Evolutionary conservation across 1,140 invertebrate species (phyloP), one percentile per base, ranked within the genome.

Genomic region (Wasmannia auropunctata): DNA sequence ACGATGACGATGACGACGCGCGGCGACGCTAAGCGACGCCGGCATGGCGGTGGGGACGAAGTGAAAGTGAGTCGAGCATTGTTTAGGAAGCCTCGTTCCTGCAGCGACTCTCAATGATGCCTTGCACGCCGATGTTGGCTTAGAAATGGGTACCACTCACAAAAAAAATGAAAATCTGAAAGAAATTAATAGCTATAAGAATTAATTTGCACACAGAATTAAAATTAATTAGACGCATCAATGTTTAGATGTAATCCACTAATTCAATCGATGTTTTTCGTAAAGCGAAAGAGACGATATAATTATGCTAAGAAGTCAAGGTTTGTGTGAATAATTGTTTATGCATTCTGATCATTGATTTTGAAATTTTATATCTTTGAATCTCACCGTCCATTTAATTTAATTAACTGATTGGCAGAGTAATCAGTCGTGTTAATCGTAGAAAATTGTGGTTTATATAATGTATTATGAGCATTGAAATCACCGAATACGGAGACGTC

Each of bases 31-130:
- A 85, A 86, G 81, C 75, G 49, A 86, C 49, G 79, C 51, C 25
- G 37, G 11, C 19, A 28, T 10, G 75, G 31, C 75, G 25, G 89
- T 90, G 92, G 91, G 91, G 91, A 91, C 91, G 85, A 95, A 95
- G 95, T 95, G 94, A 95, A 95, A 95, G 94, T 95, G 92, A 95
- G 92, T 92, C 92, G 91, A 92, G 94, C 89, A 95, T 95, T 95
- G 95, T 95, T 95, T 95, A 95, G 94, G 95, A 95, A 95, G 95
- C 94, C 93, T 94, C 93, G 90, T 86, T 60, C 58, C n/a, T 87
- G 34, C 93, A 94, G 93, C 91, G 93, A 90, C 89, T 91, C 93
- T 94, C 93, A 94, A 90, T 90, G 72, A 75, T 67, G 51, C n/a
- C 51, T 56, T 81, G 34, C 34, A 46, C 14, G 34, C 40, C 28